Conservation (phyloP, 1,140 invertebrate species). For the Elymnias hypermnestra region DNA sequence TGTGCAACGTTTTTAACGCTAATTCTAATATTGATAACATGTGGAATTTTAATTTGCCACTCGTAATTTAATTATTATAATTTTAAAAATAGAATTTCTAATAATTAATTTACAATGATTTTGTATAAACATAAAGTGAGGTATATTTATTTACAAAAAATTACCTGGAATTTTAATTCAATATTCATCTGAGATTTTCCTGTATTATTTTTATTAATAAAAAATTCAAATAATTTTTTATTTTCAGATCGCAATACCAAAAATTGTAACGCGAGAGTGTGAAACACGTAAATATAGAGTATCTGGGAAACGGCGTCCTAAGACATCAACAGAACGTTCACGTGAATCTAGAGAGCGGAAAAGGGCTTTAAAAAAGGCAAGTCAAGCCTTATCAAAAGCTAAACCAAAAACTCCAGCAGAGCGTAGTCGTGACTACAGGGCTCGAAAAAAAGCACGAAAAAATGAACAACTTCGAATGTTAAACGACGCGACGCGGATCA, state of each 20-base stretch:
- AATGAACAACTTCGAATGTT: slow-evolving; percentile 6
- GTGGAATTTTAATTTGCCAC: too few relatives aligned
- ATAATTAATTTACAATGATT: too few relatives aligned
- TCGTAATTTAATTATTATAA: too few relatives aligned
- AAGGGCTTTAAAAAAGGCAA: too few relatives aligned
- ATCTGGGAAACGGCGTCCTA: slow-evolving; percentile 6
- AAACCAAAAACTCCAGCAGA: slow-evolving; percentile 13
- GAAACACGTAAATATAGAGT: slow-evolving; percentile 10
- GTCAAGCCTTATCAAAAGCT: slow-evolving; percentile 6
- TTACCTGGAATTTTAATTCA: slow-evolving; percentile 2
- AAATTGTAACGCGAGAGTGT: slow-evolving; percentile 9
- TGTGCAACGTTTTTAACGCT: too few relatives aligned
- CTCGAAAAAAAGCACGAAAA: slow-evolving; percentile 12
- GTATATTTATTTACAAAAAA: too few relatives aligned
- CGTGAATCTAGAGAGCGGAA: too few relatives aligned
- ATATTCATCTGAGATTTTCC: not conserved
- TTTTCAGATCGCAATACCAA: slow-evolving; percentile 16
- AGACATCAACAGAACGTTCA: too few relatives aligned
- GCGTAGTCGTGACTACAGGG: slow-evolving; percentile 16
- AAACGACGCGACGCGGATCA: slow-evolving; percentile 9
- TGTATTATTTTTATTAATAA: not conserved
- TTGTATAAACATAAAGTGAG: too few relatives aligned
- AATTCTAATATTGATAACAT: too few relatives aligned
- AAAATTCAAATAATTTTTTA: slow-evolving; percentile 13
- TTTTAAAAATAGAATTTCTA: too few relatives aligned